phyloP scores from a whole-genome alignment of 2,888 invertebrate species.

The Melitaea athalia region DNA sequence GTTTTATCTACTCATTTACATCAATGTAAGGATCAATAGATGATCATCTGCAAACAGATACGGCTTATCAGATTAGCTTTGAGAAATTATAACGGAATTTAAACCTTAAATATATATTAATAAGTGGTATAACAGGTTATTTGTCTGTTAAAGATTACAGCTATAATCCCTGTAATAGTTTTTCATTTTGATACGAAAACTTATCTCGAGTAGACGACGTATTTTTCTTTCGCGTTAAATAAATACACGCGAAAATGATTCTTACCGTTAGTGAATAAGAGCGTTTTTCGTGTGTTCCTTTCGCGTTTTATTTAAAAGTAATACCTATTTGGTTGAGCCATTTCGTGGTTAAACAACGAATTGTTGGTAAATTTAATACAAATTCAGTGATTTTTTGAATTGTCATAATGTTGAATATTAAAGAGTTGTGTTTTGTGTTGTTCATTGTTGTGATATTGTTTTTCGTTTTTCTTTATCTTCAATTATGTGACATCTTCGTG shows the following conservation, averaged over 20 bases:
- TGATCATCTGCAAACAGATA: conserved; percentile 26
- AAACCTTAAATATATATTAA: conserved; percentile 4
- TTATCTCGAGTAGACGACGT: conserved; percentile 30
- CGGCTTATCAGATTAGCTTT: conserved; percentile 43
- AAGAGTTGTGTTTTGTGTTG: conserved; percentile 58
- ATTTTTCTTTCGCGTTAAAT: conserved; percentile 15
- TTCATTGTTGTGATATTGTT: conserved; percentile 54
- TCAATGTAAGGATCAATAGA: conserved; percentile 26
- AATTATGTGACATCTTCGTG: conserved; percentile 65
- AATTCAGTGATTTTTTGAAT: not conserved
- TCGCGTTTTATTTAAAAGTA: not conserved
- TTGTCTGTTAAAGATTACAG: conserved; percentile 27
- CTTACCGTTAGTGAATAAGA: conserved; percentile 1
- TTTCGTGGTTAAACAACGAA: not conserved
- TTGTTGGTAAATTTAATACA: not conserved
- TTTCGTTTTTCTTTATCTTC: conserved; percentile 61
- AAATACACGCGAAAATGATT: conserved; percentile 13
- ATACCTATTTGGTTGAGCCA: not conserved
- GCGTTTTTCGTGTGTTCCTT: conserved; percentile 12
- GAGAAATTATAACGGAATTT: conserved; percentile 20
- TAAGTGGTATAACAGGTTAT: conserved; percentile 23
- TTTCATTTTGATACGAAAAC: conserved; percentile 31
- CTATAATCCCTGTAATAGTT: conserved; percentile 30
- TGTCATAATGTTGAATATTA: conserved; percentile 59
- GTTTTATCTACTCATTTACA: not conserved